Evolutionary conservation across 1,140 invertebrate species (phyloP).

Genomic region (Macrobrachium rosenbergii): DNA sequence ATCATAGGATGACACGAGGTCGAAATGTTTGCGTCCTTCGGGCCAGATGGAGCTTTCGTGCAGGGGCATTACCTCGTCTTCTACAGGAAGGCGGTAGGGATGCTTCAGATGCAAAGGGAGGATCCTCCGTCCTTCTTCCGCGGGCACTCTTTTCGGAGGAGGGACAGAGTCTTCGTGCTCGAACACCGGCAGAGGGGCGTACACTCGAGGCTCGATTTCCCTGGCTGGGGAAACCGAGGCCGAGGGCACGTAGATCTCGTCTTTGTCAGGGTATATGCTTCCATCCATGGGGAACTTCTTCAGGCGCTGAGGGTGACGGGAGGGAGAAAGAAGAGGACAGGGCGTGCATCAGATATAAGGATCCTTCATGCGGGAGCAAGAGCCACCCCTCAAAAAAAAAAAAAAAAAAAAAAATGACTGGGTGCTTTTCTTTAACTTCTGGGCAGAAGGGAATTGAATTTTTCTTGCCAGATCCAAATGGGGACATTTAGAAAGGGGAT

Average conservation of each 20-base stretch:
- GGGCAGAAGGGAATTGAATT: too few species aligned
- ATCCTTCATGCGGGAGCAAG: too few species aligned
- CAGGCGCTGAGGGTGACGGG: conserved; percentile 28
- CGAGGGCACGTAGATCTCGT: background rate
- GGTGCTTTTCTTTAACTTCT: too few species aligned
- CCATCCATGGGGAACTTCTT: conserved; percentile 50
- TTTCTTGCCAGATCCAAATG: too few species aligned
- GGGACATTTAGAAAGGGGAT: too few species aligned
- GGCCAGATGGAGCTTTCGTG: conserved; percentile 65
- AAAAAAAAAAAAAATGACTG: too few species aligned
- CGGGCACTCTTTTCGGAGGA: background rate
- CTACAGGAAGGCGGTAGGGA: conserved; percentile 59
- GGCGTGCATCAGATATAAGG: too few species aligned
- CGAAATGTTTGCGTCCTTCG: conserved; percentile 59
- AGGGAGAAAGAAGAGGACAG: background rate
- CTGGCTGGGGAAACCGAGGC: background rate
- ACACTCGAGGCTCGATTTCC: background rate
- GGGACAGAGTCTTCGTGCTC: conserved; percentile 12
- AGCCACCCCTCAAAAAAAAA: too few species aligned
- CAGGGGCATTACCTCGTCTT: conserved; percentile 51
- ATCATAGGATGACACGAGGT: conserved; percentile 65
- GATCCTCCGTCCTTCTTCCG: conserved; percentile 4
- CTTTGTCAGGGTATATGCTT: background rate
- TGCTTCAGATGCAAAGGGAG: conserved; percentile 47
- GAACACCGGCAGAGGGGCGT: background rate